These are phyloP conservation scores for Heloderma charlesbogerti DNA, from an alignment of 2,113 vertebrate species.

Conservation along the genomic window DNA sequence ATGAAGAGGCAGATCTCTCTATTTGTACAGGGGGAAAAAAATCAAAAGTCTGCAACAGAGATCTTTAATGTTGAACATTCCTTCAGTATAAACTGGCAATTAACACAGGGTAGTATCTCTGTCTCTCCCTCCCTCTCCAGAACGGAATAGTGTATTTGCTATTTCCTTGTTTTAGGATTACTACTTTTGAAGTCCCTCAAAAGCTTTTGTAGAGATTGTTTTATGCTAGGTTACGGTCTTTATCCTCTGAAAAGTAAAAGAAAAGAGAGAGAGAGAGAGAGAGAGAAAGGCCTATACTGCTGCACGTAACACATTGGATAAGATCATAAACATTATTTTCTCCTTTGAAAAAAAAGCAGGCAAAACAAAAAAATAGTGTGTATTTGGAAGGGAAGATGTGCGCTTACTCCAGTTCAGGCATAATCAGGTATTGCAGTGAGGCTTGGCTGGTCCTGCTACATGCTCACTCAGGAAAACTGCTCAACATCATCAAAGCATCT, in stretches of 20 bases:
- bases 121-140: background rate
- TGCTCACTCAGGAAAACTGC: conserved; percentile 47
- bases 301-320: background rate
- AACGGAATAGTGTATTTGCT: background rate
- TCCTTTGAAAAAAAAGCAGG: background rate
- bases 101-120: background rate
- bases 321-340: background rate
- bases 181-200: background rate
- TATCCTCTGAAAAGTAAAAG: rapidly evolving
- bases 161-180: background rate
- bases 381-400: background rate
- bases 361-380: background rate
- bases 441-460: conserved; percentile 36
- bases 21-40: conserved; percentile 3
- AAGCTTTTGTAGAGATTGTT: conserved; percentile 25
- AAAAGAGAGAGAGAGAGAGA: background rate
- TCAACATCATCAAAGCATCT: conserved; percentile 56
- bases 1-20: conserved; percentile 1
- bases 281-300: background rate
- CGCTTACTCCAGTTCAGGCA: conserved; percentile 48
- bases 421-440: background rate
- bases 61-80: background rate
- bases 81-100: background rate
- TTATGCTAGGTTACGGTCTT: background rate
- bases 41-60: background rate